Evolutionary conservation across 2,888 invertebrate species (phyloP).

Genomic region (Lysandra bellargus): DNA sequence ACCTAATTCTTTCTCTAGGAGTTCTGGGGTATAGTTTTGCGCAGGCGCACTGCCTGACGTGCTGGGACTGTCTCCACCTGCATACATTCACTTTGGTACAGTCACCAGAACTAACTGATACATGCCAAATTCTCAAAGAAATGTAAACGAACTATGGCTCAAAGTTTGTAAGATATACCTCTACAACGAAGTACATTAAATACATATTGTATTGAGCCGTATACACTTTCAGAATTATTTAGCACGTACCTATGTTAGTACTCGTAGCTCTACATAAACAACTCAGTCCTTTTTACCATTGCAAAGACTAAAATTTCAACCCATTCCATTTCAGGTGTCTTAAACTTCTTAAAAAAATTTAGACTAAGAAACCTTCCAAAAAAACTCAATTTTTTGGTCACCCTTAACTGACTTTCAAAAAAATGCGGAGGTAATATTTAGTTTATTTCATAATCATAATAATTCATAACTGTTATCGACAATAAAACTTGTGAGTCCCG

Average conservation of each 20-base stretch:
- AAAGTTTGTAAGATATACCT: not conserved
- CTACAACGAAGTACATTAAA: not conserved
- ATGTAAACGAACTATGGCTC: not conserved
- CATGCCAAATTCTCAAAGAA: not conserved
- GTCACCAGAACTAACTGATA: not conserved
- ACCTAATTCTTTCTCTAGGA: conserved; percentile 72
- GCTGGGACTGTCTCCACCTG: conserved; percentile 70
- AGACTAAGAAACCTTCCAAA: not conserved
- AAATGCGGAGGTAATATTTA: not conserved
- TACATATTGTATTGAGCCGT: not conserved
- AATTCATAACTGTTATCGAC: conserved; percentile 30
- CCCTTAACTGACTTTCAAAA: not conserved
- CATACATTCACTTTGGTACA: conserved; percentile 34
- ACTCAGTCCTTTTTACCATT: not conserved
- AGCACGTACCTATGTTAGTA: not conserved
- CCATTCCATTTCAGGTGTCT: not conserved
- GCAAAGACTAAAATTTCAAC: not conserved
- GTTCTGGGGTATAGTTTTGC: conserved; percentile 54
- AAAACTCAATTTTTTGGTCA: not conserved
- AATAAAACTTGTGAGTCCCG: conserved; percentile 40
- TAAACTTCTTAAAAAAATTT: not conserved
- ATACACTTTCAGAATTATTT: not conserved
- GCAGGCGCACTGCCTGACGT: conserved; percentile 54
- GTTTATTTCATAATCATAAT: not conserved
- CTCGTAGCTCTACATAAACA: not conserved